Percentiles rank a stretch among this genome's conserved stretches.
Evolutionary conservation across 2,113 vertebrate species (phyloP).

Genomic region (Alosa alosa): DNA sequence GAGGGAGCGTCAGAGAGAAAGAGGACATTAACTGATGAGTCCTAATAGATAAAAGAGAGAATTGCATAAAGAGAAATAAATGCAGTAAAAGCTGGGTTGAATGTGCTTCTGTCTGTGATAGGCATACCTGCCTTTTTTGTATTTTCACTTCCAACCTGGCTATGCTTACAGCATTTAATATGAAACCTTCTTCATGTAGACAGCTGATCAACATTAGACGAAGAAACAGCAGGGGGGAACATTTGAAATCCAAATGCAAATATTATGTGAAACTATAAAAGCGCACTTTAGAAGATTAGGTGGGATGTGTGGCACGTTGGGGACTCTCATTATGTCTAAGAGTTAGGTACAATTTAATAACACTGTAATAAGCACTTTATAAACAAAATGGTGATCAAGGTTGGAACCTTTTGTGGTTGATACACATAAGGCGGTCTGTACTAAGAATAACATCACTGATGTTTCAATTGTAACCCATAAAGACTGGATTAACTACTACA

Average conservation of each 20-base stretch:
- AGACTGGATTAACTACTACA: not conserved
- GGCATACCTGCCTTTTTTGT: not conserved
- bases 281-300: not conserved
- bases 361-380: slow-evolving; percentile 1
- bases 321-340: not conserved
- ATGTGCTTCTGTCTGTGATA: not conserved
- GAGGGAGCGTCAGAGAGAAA: not conserved
- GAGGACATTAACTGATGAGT: slow-evolving; percentile 6
- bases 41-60: slow-evolving; percentile 5
- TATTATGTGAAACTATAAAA: not conserved
- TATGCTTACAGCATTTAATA: not conserved
- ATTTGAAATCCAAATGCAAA: not conserved
- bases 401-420: not conserved
- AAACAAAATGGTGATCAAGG: not conserved
- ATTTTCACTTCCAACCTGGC: not conserved
- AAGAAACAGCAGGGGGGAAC: not conserved
- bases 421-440: not conserved
- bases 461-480: not conserved
- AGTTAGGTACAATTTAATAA: not conserved
- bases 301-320: not conserved
- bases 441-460: not conserved
- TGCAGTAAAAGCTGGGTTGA: not conserved
- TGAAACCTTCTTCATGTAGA: not conserved
- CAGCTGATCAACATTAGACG: not conserved
- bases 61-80: not conserved